Base-by-base conservation (phyloP, 2,797 vertebrate genomes). In the Emys orbicularis region DNA sequence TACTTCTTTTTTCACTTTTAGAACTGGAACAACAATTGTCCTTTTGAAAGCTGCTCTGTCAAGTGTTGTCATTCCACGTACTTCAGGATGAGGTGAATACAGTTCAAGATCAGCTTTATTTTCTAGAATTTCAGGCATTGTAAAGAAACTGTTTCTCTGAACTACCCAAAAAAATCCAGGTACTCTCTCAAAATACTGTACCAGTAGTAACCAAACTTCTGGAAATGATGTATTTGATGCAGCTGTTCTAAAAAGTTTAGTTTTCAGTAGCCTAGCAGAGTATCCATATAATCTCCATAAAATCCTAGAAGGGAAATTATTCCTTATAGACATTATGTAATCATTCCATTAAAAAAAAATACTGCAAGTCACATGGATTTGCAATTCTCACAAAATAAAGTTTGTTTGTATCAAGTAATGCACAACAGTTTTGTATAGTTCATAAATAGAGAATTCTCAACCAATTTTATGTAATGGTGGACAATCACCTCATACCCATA, bases 51-150 rank as follows among this genome's bases (percentile, higher is more conserved):
- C 99, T 5, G 98, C 98, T 93, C 98, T 98, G 96, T 99, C 96
- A 53, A 99, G 98, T 15, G 90, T 77, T 27, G 98, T 99, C 99
- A 99, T 99, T 54, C 99, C 99, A 59, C 99, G 98, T 74, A 99
- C 99, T 72, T 96, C 83, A 6, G 98, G 96, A 92, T 98, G 98
- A 5, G 98, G 98, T 1, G 74, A 96, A 96, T 99, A 99, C 34
- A 98, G 93, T 41, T 99, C 98, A 93, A 97, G 95, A 25, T 97
- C 82, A 86, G 88, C 79, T 84, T 91, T 84, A 79, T 92, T 94
- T 90, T 98, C 97, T 59, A 95, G 19, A 49, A 89, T 94, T 81
- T 97, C 95, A 25, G 96, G 95, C 96, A 98, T 97, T 81, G 93
- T 95, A 92, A 91, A 98, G 87, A 97, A 96, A 1, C 41, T 86